A percentile compares a stretch with the other conserved stretches of the same genome.
These are phyloP conservation scores for Drosophila trapezifrons DNA, from an alignment of 1,140 invertebrate species.

Conservation along the genomic window DNA sequence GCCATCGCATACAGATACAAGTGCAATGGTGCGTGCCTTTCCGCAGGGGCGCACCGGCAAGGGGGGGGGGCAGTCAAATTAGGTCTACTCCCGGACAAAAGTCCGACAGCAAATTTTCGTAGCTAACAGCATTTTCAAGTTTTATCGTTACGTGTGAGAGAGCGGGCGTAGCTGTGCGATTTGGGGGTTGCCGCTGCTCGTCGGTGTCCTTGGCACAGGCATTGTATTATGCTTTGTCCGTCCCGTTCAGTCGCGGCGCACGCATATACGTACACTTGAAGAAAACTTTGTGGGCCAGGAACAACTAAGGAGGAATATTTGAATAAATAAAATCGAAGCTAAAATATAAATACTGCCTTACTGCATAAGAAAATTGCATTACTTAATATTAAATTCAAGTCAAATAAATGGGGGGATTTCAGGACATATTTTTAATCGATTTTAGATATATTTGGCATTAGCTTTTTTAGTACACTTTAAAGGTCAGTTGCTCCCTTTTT, in stretches of 20 bases:
- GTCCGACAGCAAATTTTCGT: slow-evolving; percentile 75
- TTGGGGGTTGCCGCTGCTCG: slow-evolving; percentile 18
- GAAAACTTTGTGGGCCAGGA: neutral
- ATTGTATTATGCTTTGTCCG: slow-evolving; percentile 47
- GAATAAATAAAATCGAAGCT: too few species aligned
- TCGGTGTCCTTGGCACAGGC: slow-evolving; percentile 71
- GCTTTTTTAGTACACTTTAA: too few species aligned
- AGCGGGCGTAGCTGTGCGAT: slow-evolving; percentile 10
- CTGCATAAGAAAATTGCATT: too few species aligned
- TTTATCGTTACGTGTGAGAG: slow-evolving; percentile 67
- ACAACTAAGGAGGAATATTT: too few species aligned
- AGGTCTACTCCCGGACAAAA: slow-evolving; percentile 55
- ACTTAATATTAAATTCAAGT: too few species aligned
- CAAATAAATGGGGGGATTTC: too few species aligned
- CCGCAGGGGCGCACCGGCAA: slow-evolving; percentile 8
- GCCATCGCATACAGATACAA: slow-evolving; percentile 17
- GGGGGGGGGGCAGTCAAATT: slow-evolving; percentile 29
- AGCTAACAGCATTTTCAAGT: slow-evolving; percentile 82
- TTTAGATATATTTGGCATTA: too few species aligned
- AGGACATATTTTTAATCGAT: too few species aligned
- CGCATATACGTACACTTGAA: slow-evolving; percentile 20
- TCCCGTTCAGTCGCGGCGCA: neutral
- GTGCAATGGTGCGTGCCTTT: slow-evolving; percentile 60
- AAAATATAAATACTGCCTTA: too few species aligned
- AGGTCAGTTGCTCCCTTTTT: too few species aligned